Base-by-base conservation (phyloP, 2,113 vertebrate species). In the Alethe castanea region DNA sequence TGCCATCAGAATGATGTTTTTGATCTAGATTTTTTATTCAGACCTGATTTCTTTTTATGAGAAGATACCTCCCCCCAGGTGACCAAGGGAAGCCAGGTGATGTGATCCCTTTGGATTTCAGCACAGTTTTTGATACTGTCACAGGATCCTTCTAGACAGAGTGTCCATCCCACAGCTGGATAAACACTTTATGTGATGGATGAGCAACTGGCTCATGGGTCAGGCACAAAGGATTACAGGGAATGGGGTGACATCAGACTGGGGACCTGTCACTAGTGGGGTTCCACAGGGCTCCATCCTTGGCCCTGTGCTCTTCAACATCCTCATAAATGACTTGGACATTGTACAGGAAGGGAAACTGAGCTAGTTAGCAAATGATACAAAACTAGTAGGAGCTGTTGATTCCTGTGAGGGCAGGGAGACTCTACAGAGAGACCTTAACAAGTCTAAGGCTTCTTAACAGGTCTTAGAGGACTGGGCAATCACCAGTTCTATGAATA, bases 361-460 rank as follows among this genome's bases (percentile, higher is more conserved):
- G 19, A 65, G 19, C 19, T 42, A 42, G 16, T 25, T 42, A 0
- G 0, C 20, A 66, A 3, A 42, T 13, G 1, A 20, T 50, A 57
- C 12, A 66, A 50, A 85, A 11, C 3, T 57, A 10, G 31, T 25
- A 57, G 19, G 24, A 35, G 2, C 19, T 19, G 10, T 5, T 35
- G 24, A 29, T 8, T 42, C 10, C 10, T 28, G 6, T 16, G 19
- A 48, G 60, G 16, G 5, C 12, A 65, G 12, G 12, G 5, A 85
- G 19, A 8, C 8, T 23, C 24, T 40, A 29, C 4, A 40, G 14
- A 56, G 48, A n/a, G 40, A 65, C 9, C 19, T 40, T 15, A 28
- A 33, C 4, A 22, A 24, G 9, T 44, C 19, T 24, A 85, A 24
- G 44, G 17, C 44, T 44, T 44, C 24, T 40, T 15, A 22, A 33